Evolutionary conservation across 2,888 invertebrate species (phyloP), one percentile per base, ranked within the genome.

Genomic region (Salticus scenicus): DNA sequence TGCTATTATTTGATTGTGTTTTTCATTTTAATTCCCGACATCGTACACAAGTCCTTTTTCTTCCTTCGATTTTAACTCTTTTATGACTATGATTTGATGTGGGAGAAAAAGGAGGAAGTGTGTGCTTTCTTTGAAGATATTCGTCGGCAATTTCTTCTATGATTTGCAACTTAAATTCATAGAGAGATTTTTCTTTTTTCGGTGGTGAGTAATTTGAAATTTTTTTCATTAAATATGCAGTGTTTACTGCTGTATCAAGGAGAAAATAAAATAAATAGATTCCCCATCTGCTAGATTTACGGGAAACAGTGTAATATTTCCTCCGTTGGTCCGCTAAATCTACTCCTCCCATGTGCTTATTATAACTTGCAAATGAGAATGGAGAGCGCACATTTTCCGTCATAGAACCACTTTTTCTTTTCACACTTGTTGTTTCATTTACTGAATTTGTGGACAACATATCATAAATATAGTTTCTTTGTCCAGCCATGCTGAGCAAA

Each of bases 251-350:
- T 4, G 51, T n/a, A 17, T 51, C 51, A 20, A 51, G 17, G 5
- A 51, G 51, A 51, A 51, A 51, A 17, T 5, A 51, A 14, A 51
- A 14, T 14, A 51, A n/a, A 20, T 51, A 51, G 20, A n/a, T n/a
- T 14, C 20, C 5, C 51, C 51, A 51, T 51, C 66, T 76, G 30
- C 66, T 37, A 42, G 75, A 76, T 28, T 76, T 76, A 47, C 67
- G 14, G 47, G 10, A 14, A 51, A 42, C 17, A 42, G n/a, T 30
- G 66, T 76, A 66, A 31, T 51, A 66, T 66, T 66, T 66, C 17
- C 66, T 4, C 2, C 24, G 14, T 70, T 33, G 24, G 33, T 70
- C 70, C 4, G 70, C 31, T 7, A 70, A 20, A 37, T 70, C 70
- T 5, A 70, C 70, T 20, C 70, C 70, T 70, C 70, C 37, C 37